phyloP scores from a whole-genome alignment of 2,888 invertebrate genomes.

The Hyposoter dolosus region DNA sequence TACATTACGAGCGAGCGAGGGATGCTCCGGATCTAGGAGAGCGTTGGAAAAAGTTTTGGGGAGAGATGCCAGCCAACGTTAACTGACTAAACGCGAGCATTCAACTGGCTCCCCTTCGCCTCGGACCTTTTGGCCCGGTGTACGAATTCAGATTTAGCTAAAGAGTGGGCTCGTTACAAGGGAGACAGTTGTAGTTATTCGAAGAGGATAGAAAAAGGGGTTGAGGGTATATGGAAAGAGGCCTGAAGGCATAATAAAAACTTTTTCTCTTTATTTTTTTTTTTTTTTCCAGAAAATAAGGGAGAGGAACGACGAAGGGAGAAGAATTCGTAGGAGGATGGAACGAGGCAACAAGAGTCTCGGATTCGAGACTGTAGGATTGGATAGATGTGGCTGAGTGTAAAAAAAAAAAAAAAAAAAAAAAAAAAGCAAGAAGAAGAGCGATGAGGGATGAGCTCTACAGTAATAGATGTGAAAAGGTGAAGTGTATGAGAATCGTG shows the following conservation, averaged over 20 bases:
- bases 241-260: slow-evolving; percentile 41
- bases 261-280: slow-evolving; percentile 27
- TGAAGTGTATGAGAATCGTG: slow-evolving; percentile 48
- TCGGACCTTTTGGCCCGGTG: slow-evolving; percentile 15
- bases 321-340: slow-evolving; percentile 14
- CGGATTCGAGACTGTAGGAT: slow-evolving; percentile 57
- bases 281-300: slow-evolving; percentile 10
- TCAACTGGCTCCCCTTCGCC: neutral
- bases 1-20: neutral
- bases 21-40: slow-evolving; percentile 5
- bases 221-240: neutral
- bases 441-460: slow-evolving; percentile 24
- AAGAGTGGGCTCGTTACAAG: slow-evolving; percentile 40
- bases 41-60: slow-evolving; percentile 63
- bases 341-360: slow-evolving; percentile 27
- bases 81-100: slow-evolving; percentile 54
- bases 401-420: slow-evolving; percentile 37
- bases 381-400: slow-evolving; percentile 43
- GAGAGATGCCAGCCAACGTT: slow-evolving; percentile 70
- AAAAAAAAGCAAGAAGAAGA: slow-evolving; percentile 7
- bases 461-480: slow-evolving; percentile 24
- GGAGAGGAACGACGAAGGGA: neutral
- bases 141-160: slow-evolving; percentile 67
- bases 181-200: slow-evolving; percentile 42
- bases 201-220: neutral